Base-by-base conservation (phyloP, 1,140 invertebrate species). In the Atta cephalotes region DNA sequence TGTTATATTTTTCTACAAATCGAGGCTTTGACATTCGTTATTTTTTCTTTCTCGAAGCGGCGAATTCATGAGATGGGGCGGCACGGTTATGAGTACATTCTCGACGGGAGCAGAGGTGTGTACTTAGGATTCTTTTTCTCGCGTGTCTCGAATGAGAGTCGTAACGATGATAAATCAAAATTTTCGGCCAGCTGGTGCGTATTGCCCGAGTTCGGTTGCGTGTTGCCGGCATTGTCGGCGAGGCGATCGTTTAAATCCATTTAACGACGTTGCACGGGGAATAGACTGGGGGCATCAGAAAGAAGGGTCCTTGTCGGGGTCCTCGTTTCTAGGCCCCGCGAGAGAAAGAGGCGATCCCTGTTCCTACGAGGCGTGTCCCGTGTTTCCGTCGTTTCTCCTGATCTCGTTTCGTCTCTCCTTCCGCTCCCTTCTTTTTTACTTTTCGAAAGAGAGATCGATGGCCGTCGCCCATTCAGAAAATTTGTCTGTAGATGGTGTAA, bases 201-300 rank as follows among this genome's bases (percentile, higher is more conserved):
- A 53, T 68, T 62, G 63, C 51, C 28, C 62, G 53, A 81, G 86
- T 25, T 60, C 87, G 82, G 74, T 91, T 90, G 89, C 90, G 87
- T 87, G 90, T 91, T 63, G 51, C 65, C 63, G 76, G 63, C 89
- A 89, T 89, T 90, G 89, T 91, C 78, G 79, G 49, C 62, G 53
- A 53, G 66, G 53, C 84, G 80, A 58, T 87, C 87, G 89, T 91
- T 91, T 91, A 91, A 91, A 91, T 91, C 89, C 87, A 91, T 91
- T 91, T 91, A 91, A 90, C 71, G 74, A 79, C 65, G 25, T 70
- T 72, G 45, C 72, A 85, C 66, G 68, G 71, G 39, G 45, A 35
- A 56, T 25, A 18, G 31, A 4, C 35, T 2, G 35, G 35, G 28
- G 82, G 53, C 76, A 78, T 35, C 72, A 51, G 72, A 68, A 79